Evolutionary conservation across 2,797 vertebrate species (phyloP).

Genomic region (Sternarchorhynchus goeldii): DNA sequence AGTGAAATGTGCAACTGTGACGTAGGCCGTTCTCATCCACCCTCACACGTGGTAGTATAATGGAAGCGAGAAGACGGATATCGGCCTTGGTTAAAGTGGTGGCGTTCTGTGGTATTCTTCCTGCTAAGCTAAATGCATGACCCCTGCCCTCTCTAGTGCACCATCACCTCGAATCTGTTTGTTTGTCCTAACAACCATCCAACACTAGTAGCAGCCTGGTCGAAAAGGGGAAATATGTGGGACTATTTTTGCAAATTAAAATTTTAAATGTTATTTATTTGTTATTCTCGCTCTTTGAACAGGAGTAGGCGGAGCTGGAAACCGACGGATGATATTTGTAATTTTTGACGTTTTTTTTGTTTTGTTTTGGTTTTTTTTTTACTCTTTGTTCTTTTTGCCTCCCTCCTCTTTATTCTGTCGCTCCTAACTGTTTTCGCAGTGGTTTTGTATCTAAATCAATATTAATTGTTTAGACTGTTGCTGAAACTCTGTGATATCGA

Average conservation of each 20-base stretch:
- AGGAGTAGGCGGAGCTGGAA: conserved; percentile 58
- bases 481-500: conserved; percentile 84
- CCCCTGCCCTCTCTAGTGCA: too few species aligned
- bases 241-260: conserved; percentile 68
- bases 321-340: conserved; percentile 64
- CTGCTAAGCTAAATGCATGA: conserved; percentile 39
- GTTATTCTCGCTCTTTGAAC: conserved; percentile 53
- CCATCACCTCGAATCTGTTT: conserved; percentile 54
- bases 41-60: background rate
- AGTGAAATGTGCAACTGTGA: conserved; percentile 27
- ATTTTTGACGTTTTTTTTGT: conserved; percentile 48
- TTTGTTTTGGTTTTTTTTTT: conserved; percentile 35
- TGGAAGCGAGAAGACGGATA: conserved; percentile 5
- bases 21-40: background rate
- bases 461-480: conserved; percentile 85
- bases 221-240: conserved; percentile 49
- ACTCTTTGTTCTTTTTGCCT: conserved; percentile 27
- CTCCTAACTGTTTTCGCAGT: conserved; percentile 66
- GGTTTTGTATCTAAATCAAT: conserved; percentile 80
- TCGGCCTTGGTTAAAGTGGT: background rate
- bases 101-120: background rate
- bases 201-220: conserved; percentile 64
- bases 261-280: conserved; percentile 66
- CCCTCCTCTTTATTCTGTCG: conserved; percentile 20
- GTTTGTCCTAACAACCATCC: conserved; percentile 59